Conservation (phyloP, 2,888 invertebrate species). For the Zygothrica quintamaculata region DNA sequence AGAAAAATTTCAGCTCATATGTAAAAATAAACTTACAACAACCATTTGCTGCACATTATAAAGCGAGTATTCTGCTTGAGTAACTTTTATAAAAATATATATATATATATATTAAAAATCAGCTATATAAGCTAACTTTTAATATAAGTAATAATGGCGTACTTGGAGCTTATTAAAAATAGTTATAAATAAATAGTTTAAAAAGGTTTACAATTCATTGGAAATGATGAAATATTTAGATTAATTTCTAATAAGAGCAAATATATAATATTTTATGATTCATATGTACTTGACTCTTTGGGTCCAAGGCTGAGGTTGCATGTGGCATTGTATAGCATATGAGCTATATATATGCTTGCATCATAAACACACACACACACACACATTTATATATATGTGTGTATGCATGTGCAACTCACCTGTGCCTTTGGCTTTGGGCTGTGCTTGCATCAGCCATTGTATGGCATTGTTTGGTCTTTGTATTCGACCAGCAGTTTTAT, state of each 20-base stretch:
- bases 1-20: conserved; percentile 7
- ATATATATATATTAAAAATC: no score
- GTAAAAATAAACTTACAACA: conserved; percentile 19
- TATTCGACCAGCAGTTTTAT: conserved; percentile 10
- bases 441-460: conserved; percentile 5
- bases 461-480: conserved; percentile 16
- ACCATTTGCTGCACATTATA: no score
- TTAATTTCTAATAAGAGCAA: no score
- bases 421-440: conserved; percentile 16
- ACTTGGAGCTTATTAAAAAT: neutral
- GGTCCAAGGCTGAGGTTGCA: no score
- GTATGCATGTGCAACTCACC: conserved; percentile 4
- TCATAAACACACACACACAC: neutral
- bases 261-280: no score
- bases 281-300: no score
- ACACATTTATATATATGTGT: conserved; percentile 4
- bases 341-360: neutral
- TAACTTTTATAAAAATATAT: no score
- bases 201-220: no score
- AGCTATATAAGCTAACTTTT: no score
- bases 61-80: no score
- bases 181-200: no score
- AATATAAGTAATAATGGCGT: no score
- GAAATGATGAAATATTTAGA: neutral
- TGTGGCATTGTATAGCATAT: neutral